Base-by-base conservation (phyloP, 2,888 invertebrate genomes). In the Plebejus melissa region DNA sequence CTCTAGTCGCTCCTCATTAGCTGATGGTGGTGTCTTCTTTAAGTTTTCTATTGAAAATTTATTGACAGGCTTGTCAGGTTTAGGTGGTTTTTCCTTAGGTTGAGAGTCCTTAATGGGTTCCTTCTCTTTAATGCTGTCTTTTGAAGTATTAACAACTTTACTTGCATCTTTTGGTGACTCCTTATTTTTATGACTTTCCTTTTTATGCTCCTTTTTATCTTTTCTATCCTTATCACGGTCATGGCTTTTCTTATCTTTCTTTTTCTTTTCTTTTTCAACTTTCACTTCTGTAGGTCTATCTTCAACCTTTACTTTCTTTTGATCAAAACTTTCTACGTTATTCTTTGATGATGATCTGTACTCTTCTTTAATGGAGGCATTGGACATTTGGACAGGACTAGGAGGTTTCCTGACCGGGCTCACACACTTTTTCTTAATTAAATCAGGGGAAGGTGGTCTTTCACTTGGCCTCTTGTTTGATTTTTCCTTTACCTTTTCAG, bases 191-290 rank as follows among this genome's bases (percentile, higher is more conserved):
- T 90, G 89, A 81, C 90, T 94, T 80, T 95, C 94, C 85, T 95
- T 94, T 82, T 94, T 94, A 78, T 94, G 94, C 79, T 95, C 94
- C 80, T 93, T 94, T 80, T 93, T 93, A 78, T 90, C 91, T 78
- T 94, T 92, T 72, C 95, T 94, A 75, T 96, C 96, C 84, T 95
- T 95, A 76, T 95, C 95, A 81, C 94, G 90, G 72, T 95, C 95
- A 83, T 95, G 95, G 75, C 95, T 95, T 83, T 95, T 94, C 82
- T 95, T 95, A 78, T 95, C 96, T 81, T 95, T 95, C 81, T 94
- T 95, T 80, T 94, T 94, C 78, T 93, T 93, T 79, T 95, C 95
- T 79, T 94, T 95, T 60, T 93, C 91, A 58, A 83, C 78, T 85
- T 95, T 94, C 71, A 94, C 88, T 78, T 95, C 96, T 81, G 90